A percentile compares a stretch with the other conserved stretches of the same genome.
phyloP scores from a whole-genome alignment of 2,113 vertebrate genomes.

The Eidolon helvum region DNA sequence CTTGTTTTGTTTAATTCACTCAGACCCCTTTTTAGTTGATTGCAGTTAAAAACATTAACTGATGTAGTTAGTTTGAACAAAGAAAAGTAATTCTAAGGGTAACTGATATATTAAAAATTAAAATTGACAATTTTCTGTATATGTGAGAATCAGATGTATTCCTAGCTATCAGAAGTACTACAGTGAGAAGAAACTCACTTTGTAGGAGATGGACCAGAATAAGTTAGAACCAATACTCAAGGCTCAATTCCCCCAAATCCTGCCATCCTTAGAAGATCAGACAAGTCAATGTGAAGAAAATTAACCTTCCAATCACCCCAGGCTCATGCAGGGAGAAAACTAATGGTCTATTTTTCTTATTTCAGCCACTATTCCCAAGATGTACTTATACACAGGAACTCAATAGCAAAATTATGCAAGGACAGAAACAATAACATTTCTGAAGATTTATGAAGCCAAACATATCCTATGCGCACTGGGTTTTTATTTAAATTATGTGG shows the following conservation, averaged over 20 bases:
- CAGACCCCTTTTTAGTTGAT: background rate
- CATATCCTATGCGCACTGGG: background rate
- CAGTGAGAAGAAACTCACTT: background rate
- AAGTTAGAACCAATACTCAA: background rate
- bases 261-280: conserved; percentile 13
- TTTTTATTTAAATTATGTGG: conserved; percentile 60
- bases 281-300: background rate
- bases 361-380: conserved; percentile 67
- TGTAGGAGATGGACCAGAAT: background rate
- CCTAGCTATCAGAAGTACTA: background rate
- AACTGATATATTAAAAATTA: background rate
- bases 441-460: conserved; percentile 58
- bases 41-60: background rate
- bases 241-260: background rate
- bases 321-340: conserved; percentile 17
- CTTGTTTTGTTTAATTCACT: background rate
- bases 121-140: background rate
- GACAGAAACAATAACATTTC: conserved; percentile 71
- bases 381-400: conserved; percentile 51
- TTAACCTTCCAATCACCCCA: background rate
- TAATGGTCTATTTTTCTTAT: conserved; percentile 67
- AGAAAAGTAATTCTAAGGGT: background rate
- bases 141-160: background rate
- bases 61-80: background rate
- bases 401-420: conserved; percentile 68